Evolutionary conservation across 2,888 invertebrate species (phyloP), one percentile per base, ranked within the genome.

Genomic region (Parnassius smintheus): DNA sequence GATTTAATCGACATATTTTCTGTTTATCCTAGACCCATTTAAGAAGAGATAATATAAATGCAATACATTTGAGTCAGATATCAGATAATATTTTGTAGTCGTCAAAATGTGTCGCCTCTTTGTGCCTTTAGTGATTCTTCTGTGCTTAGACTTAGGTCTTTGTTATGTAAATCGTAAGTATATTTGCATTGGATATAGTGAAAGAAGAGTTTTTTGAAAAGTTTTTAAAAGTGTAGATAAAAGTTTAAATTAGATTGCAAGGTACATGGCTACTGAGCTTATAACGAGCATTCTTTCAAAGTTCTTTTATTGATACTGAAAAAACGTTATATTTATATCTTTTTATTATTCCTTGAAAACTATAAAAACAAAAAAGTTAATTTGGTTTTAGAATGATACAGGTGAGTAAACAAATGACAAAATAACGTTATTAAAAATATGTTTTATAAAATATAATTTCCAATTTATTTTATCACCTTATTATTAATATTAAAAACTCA

Each of bases 81-180:
- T 75, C 70, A 76, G 71, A 72, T 76, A 69, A 73, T 68, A 70
- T 61, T 61, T 66, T 46, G 62, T 61, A 56, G 66, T 64, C 56
- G 78, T 71, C 72, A 81, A 78, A 77, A 89, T 89, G 88, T 80
- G 80, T 78, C 77, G 80, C 73, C 71, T 72, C 25, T 72, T 62
- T 66, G 67, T 74, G 72, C 59, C 78, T 61, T 53, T 81, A 67
- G 65, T 82, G 11, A 60, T 76, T 59, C 51, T 83, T 56, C 66
- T 75, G 46, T 73, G 68, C 64, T 64, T 80, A 68, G 73, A 80
- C 71, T 75, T 75, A 73, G 86, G 82, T 78, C 77, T 77, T 50
- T 84, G 87, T 70, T 91, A 74, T 69, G 73, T 91, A n/a, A 91
- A 91, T 71, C 71, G 91, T 91, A 67, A 91, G 90, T 90, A 57